Conservation (phyloP, 2,888 invertebrate genomes). For the Drosophila kambysellisi region DNA sequence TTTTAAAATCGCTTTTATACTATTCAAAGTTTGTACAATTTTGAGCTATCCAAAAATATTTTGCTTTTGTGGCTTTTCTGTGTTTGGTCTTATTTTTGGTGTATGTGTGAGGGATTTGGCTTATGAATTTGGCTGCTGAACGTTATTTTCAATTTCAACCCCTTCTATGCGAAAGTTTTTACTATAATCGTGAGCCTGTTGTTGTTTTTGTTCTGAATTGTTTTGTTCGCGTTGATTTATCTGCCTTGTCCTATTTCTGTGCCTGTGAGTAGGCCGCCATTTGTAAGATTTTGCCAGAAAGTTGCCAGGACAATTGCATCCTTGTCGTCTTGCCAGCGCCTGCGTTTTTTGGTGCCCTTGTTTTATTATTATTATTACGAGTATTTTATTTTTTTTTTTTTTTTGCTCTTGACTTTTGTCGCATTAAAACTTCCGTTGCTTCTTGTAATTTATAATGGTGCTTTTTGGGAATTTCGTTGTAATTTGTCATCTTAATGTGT, state of each 20-base stretch:
- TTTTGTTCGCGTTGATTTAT: constrained; percentile 75
- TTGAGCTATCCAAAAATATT: constrained; percentile 52
- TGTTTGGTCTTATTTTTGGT: constrained; percentile 6
- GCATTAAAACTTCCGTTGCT: constrained; percentile 79
- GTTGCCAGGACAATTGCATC: constrained; percentile 64
- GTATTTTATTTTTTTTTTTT: constrained; percentile 33
- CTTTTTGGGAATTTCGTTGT: constrained; percentile 65
- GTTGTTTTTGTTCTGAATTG: constrained; percentile 47
- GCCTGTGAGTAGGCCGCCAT: constrained; percentile 68
- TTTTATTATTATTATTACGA: constrained; percentile 39
- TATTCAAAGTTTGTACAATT: constrained; percentile 34
- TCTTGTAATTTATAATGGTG: constrained; percentile 78
- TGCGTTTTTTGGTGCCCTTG: constrained; percentile 39
- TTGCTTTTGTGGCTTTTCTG: constrained; percentile 37
- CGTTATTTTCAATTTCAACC: constrained; percentile 65
- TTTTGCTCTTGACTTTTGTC: constrained; percentile 72
- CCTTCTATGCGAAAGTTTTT: constrained; percentile 61
- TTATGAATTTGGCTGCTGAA: constrained; percentile 56
- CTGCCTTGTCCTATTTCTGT: constrained; percentile 68
- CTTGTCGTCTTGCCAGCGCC: constrained; percentile 66
- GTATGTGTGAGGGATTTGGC: constrained; percentile 34
- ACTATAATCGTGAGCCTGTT: constrained; percentile 54
- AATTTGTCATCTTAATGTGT: constrained; percentile 78
- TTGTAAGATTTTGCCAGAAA: constrained; percentile 79
- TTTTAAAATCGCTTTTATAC: constrained; percentile 34